phyloP scores from a whole-genome alignment of 1,140 invertebrate species.

The silkworm (Bombyx mori) region ASM3026992v2 NC_085122.1:6014501-6015000 shows the following conservation, averaged over 20 bases:
- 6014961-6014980: slow-evolving; percentile 49
- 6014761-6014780: background rate
- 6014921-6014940: slow-evolving; percentile 44
- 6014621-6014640: slow-evolving; percentile 22
- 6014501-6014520: slow-evolving; percentile 35
- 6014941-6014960: slow-evolving; percentile 39
- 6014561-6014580: slow-evolving; percentile 40
- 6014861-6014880: slow-evolving; percentile 48
- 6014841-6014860: slow-evolving; percentile 24
- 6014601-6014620: slow-evolving; percentile 35
- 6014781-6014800: background rate
- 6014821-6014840: slow-evolving; percentile 2
- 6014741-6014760: background rate
- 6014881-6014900: slow-evolving; percentile 42
- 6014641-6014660: slow-evolving; percentile 34
- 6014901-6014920: slow-evolving; percentile 56
- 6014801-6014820: background rate
- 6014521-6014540: slow-evolving; percentile 43
- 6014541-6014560: slow-evolving; percentile 35
- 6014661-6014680: slow-evolving; percentile 22
- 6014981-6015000: slow-evolving; percentile 52
- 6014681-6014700: slow-evolving; percentile 5
- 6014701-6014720: background rate
- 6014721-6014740: background rate
- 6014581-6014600: slow-evolving; percentile 42